Base-by-base conservation (phyloP, 2,113 vertebrate species). In the Notothenia rossii region DNA sequence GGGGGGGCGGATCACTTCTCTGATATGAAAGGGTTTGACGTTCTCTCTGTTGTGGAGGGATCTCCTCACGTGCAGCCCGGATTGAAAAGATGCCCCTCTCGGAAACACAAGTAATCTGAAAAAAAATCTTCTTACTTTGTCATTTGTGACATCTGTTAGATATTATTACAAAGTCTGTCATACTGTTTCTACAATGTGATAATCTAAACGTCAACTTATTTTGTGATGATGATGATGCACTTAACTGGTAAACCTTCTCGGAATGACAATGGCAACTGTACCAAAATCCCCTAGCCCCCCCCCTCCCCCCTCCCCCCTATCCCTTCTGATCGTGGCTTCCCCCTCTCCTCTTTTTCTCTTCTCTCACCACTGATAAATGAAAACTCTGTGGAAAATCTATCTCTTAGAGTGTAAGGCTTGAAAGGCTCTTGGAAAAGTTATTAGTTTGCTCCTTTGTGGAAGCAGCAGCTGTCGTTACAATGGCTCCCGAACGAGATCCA, bases 151-250 rank as follows among this genome's bases (percentile, higher is more conserved):
- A 87, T 89, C 88, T 88, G 82, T 88, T 85, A 76, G 83, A 73
- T 89, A 88, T 89, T 86, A 95, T 94, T 93, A 91, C 93, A 95
- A 95, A 91, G 83, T 92, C 68, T 89, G 90, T 93, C 91, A 87
- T 80, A 86, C 91, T 94, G 93, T 91, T 93, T 90, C 85, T 93
- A 92, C 93, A 93, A 94, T 93, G 91, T 92, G 91, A 95, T 91
- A 65, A 95, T 95, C 91, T 93, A 78, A 87, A 90, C 20, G 10
- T 86, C 69, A 45, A 49, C 79, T 91, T 87, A 87, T 86, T 75
- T 85, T 77, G 60, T 83, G 83, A 79, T 69, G 81, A 86, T 48
- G 63, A 77, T 75, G 75, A 95, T 92, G 93, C 94, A 94, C 95
- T 96, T 95, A 94, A 82, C 72, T 91, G 92, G 94, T 93, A 94